Evolutionary conservation across 2,888 invertebrate species (phyloP).

Genomic region (Iselma pallidipennis): DNA sequence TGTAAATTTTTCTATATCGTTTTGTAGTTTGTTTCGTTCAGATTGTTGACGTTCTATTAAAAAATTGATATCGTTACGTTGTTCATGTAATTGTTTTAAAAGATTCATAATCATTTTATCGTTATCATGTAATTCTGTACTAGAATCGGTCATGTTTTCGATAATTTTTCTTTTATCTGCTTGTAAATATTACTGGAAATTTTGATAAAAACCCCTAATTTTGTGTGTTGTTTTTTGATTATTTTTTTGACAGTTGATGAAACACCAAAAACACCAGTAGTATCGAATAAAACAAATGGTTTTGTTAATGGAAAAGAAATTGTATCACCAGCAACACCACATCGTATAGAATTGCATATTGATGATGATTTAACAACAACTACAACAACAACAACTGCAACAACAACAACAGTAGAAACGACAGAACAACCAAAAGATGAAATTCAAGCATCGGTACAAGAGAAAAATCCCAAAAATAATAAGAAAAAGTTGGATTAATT

Average conservation of each 20-base stretch:
- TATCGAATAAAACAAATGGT: background rate
- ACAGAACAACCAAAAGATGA: background rate
- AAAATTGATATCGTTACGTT: slow-evolving; percentile 43
- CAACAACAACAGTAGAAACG: background rate
- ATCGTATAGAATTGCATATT: background rate
- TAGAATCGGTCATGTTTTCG: slow-evolving; percentile 23
- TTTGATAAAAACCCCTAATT: background rate
- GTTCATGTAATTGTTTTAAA: slow-evolving; percentile 39
- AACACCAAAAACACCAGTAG: background rate
- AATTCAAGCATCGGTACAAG: too few relatives aligned
- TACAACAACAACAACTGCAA: background rate
- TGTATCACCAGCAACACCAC: background rate
- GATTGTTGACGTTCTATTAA: slow-evolving; percentile 46
- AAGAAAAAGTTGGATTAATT: too few relatives aligned
- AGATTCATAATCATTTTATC: slow-evolving; percentile 46
- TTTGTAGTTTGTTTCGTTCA: slow-evolving; percentile 42
- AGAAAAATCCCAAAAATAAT: background rate
- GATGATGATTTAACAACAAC: background rate
- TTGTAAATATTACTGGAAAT: background rate
- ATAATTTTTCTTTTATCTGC: background rate
- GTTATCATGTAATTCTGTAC: slow-evolving; percentile 36
- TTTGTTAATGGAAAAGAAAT: background rate
- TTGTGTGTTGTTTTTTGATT: background rate
- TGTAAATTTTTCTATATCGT: slow-evolving; percentile 47
- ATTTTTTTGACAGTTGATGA: slow-evolving; percentile 7